Conservation (phyloP, 2,888 invertebrate genomes). For the Euspilapteryx auroguttella region DNA sequence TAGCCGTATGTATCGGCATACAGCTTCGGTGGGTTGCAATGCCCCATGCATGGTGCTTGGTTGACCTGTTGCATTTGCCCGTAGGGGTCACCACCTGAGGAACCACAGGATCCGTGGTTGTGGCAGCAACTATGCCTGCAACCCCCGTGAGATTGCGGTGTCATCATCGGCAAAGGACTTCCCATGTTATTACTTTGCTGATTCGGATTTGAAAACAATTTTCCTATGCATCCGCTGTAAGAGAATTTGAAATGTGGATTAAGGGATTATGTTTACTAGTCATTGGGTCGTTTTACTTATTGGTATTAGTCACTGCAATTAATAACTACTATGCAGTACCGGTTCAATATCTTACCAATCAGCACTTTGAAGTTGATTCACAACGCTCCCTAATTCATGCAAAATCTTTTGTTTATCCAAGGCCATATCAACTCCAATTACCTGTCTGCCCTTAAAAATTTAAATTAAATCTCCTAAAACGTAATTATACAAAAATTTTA, state of each 20-base stretch:
- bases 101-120: background rate
- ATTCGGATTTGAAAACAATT: conserved; percentile 21
- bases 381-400: conserved; percentile 42
- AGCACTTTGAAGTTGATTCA: conserved; percentile 43
- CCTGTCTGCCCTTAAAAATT: background rate
- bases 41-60: conserved; percentile 18
- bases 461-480: no score
- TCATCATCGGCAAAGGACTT: no score
- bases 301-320: no score
- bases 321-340: no score
- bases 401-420: conserved; percentile 42
- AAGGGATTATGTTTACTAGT: no score
- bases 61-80: background rate
- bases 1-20: conserved; percentile 39
- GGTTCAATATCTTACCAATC: conserved; percentile 44
- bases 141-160: conserved; percentile 18
- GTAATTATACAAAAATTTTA: no score
- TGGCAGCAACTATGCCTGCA: conserved; percentile 15
- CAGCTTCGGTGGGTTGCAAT: conserved; percentile 29
- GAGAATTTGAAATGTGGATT: no score
- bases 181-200: background rate
- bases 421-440: conserved; percentile 20
- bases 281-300: no score
- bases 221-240: conserved; percentile 51
- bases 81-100: background rate